These are phyloP conservation scores for Acanthosepion lycidas DNA, from an alignment of 2,888 invertebrate genomes.

Conservation along the genomic window DNA sequence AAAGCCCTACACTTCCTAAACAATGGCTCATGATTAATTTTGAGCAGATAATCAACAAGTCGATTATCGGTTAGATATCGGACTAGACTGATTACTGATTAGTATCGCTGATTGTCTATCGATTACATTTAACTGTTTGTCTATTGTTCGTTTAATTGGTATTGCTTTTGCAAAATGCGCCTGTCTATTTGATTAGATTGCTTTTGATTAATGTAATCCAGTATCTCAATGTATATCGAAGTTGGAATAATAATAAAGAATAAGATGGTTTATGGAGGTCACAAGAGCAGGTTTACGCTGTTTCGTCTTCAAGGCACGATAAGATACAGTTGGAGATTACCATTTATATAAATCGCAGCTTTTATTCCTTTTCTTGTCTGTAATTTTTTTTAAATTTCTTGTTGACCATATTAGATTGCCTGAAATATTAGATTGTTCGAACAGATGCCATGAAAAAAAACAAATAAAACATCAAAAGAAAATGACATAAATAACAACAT, in stretches of 20 bases:
- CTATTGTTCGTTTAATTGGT: background rate
- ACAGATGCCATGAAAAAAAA: too few species aligned
- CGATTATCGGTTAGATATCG: background rate
- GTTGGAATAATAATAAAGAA: background rate
- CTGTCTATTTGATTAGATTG: background rate
- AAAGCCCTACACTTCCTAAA: background rate
- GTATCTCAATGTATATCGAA: background rate
- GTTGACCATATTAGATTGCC: too few species aligned
- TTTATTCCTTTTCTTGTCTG: too few species aligned
- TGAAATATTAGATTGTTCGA: too few species aligned
- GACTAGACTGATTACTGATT: background rate
- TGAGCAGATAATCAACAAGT: background rate
- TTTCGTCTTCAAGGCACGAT: background rate
- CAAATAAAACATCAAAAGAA: too few species aligned
- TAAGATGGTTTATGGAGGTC: background rate
- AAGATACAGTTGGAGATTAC: background rate
- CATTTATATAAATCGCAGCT: too few species aligned
- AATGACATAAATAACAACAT: too few species aligned
- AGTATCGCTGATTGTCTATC: background rate
- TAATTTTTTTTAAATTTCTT: too few species aligned
- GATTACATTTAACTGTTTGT: background rate
- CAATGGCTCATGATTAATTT: background rate
- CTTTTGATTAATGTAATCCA: background rate
- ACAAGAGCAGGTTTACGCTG: background rate
- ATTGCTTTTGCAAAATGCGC: background rate